Conservation (phyloP, 2,888 invertebrate genomes). For the Herminia tarsipennalis region DNA sequence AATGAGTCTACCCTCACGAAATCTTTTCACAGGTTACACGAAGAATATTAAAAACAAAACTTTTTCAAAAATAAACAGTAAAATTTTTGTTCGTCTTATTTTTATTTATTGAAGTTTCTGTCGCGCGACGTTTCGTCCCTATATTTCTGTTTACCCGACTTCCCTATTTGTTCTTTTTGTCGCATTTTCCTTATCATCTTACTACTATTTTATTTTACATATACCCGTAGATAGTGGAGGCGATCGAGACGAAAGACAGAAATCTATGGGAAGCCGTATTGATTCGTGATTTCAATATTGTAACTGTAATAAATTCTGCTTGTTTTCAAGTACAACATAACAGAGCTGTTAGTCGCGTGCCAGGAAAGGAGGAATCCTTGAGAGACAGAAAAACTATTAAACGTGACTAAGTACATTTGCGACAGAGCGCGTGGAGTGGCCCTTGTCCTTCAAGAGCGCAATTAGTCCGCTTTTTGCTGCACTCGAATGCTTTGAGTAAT, state of each 20-base stretch:
- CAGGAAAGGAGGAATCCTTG: slow-evolving; percentile 47
- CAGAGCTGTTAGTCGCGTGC: slow-evolving; percentile 15
- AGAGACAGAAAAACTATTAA: slow-evolving; percentile 74
- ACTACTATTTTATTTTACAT: slow-evolving; percentile 46
- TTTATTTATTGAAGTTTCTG: slow-evolving; percentile 51
- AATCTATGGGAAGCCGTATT: slow-evolving; percentile 25
- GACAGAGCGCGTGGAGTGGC: slow-evolving; percentile 71
- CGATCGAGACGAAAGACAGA: too few relatives aligned
- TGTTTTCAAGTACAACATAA: slow-evolving; percentile 12
- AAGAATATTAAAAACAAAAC: slow-evolving; percentile 53
- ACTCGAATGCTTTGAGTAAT: slow-evolving; percentile 79
- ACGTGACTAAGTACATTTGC: slow-evolving; percentile 81
- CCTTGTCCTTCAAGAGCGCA: slow-evolving; percentile 82
- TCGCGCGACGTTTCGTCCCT: slow-evolving; percentile 36
- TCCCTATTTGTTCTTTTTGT: slow-evolving; percentile 45
- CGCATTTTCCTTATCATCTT: slow-evolving; percentile 49
- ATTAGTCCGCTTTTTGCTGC: slow-evolving; percentile 82
- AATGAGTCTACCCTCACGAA: slow-evolving; percentile 51
- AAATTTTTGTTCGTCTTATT: slow-evolving; percentile 40
- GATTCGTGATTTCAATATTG: slow-evolving; percentile 23
- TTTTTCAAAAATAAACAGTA: slow-evolving; percentile 45
- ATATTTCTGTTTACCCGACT: slow-evolving; percentile 45
- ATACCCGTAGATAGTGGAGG: slow-evolving; percentile 31
- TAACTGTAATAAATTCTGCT: slow-evolving; percentile 17
- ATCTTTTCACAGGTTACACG: slow-evolving; percentile 54